phyloP scores from a whole-genome alignment of 2,888 invertebrate species.

The Resseliella maxima region DNA sequence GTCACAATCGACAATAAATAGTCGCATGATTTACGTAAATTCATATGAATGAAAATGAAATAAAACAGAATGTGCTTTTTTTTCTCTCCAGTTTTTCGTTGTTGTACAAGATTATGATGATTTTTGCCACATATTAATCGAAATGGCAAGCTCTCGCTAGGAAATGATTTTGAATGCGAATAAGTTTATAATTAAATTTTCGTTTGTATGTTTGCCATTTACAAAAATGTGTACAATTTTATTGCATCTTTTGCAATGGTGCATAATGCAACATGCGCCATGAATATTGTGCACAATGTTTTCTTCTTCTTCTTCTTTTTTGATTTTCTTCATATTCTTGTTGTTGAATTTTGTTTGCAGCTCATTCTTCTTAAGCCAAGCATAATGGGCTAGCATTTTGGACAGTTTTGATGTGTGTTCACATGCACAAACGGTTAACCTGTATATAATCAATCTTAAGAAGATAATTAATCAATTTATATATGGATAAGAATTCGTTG shows the following conservation, averaged over 20 bases:
- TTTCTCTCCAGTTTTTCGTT: too few relatives aligned
- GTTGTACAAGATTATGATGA: too few relatives aligned
- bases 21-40: conserved; percentile 2
- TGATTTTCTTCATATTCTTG: background rate
- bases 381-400: background rate
- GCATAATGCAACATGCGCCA: too few relatives aligned
- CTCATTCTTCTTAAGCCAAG: background rate
- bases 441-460: conserved; percentile 53
- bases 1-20: conserved; percentile 34
- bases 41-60: background rate
- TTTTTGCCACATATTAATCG: too few relatives aligned
- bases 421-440: conserved; percentile 40
- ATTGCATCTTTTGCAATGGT: too few relatives aligned
- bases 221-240: background rate
- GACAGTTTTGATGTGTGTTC: conserved; percentile 40
- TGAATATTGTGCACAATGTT: too few relatives aligned
- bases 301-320: background rate
- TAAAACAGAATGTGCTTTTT: too few relatives aligned
- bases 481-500: conserved; percentile 34
- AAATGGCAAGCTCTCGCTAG: too few relatives aligned
- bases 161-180: background rate
- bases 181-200: conserved; percentile 22
- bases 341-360: too few relatives aligned
- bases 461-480: conserved; percentile 36
- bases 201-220: conserved; percentile 2